Percentiles rank a stretch among this genome's conserved stretches.
Evolutionary conservation across 2,113 vertebrate species (phyloP).

Genomic region (Solea solea): DNA sequence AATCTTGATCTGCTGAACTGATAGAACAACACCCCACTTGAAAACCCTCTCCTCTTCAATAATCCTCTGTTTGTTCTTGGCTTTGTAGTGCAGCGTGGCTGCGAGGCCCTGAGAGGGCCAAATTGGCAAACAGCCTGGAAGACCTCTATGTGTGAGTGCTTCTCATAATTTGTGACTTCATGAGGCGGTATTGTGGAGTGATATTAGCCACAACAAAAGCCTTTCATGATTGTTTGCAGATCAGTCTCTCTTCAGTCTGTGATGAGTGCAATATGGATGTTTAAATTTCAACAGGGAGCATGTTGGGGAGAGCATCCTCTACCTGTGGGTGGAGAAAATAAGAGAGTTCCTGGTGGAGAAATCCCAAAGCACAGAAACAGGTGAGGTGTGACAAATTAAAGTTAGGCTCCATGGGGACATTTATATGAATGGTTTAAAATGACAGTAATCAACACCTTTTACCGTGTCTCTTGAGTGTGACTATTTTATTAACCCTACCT

Average conservation of each 20-base stretch:
- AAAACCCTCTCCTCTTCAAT: constrained; percentile 45
- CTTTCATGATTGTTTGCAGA: constrained; percentile 28
- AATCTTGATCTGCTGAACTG: constrained; percentile 50
- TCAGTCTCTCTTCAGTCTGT: constrained; percentile 5
- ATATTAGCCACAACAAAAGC: constrained; percentile 49
- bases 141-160: constrained; percentile 94
- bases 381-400: constrained; percentile 78
- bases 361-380: constrained; percentile 84
- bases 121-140: constrained; percentile 90
- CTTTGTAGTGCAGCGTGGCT: constrained; percentile 92
- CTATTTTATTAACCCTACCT: too few species aligned
- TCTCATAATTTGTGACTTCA: constrained; percentile 53
- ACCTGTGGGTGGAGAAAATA: constrained; percentile 95
- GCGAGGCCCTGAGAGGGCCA: constrained; percentile 84
- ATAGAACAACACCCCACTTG: constrained; percentile 54
- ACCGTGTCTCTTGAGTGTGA: too few species aligned
- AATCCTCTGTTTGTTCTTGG: constrained; percentile 64
- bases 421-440: background rate
- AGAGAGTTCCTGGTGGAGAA: constrained; percentile 90
- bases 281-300: constrained; percentile 84
- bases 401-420: constrained; percentile 6
- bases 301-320: constrained; percentile 93
- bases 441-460: too few species aligned
- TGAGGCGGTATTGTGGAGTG: constrained; percentile 7
- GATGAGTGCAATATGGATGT: constrained; percentile 14